Evolutionary conservation across 35 echinoderm and acorn worm species (phyloP).

Genomic region (Heliocidaris erythrogramma): DNA sequence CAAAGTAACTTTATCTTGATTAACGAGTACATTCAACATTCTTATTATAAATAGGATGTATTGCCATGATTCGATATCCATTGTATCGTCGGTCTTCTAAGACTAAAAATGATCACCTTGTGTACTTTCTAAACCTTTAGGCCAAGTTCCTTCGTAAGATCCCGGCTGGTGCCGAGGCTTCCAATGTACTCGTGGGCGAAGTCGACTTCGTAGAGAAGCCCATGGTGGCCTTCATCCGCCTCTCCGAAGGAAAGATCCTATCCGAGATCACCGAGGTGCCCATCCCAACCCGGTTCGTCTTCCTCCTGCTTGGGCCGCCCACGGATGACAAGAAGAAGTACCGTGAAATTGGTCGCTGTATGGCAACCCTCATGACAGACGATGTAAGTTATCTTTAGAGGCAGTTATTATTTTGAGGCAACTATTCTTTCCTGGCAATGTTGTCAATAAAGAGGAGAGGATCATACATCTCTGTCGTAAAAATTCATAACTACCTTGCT

Average conservation of each 20-base stretch:
- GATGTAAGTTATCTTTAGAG: slow-evolving; percentile 67
- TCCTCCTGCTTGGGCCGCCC: slow-evolving; percentile 82
- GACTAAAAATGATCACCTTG: not conserved
- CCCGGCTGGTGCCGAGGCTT: slow-evolving; percentile 80
- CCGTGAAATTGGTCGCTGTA: slow-evolving; percentile 85
- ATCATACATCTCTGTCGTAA: too few species aligned
- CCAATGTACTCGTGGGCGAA: slow-evolving; percentile 86
- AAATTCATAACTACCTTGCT: too few species aligned
- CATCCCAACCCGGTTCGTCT: slow-evolving; percentile 84
- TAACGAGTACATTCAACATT: too few species aligned
- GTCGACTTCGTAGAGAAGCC: slow-evolving; percentile 77
- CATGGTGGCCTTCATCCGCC: slow-evolving; percentile 72
- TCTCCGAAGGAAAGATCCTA: slow-evolving; percentile 53
- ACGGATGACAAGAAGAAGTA: slow-evolving; percentile 71
- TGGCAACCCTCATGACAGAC: slow-evolving; percentile 92
- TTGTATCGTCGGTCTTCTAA: too few species aligned
- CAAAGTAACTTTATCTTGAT: too few species aligned
- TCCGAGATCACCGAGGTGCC: slow-evolving; percentile 85
- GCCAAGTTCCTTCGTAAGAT: slow-evolving; percentile 82
- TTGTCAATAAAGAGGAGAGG: too few species aligned
- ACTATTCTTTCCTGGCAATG: too few species aligned
- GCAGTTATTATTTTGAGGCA: not conserved
- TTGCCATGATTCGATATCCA: too few species aligned
- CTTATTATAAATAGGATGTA: too few species aligned
- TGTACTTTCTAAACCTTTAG: slow-evolving; percentile 20